phyloP scores from a whole-genome alignment of 2,113 vertebrate species.

The Phodopus roborovskii region DNA sequence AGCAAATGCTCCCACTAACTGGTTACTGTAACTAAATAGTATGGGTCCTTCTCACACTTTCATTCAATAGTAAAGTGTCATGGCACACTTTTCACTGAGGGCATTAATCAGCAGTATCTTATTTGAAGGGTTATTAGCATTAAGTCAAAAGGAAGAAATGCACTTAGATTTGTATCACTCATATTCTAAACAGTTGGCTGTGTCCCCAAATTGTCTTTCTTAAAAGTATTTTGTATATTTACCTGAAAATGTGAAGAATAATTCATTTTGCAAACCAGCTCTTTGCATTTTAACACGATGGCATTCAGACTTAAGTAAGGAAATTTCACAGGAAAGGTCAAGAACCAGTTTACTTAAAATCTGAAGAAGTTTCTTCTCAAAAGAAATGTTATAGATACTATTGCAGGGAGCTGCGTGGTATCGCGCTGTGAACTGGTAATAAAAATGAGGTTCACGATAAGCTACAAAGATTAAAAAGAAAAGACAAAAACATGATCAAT shows the following conservation, averaged over 20 bases:
- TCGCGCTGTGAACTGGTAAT: constrained; percentile 76
- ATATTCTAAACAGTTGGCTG: not conserved
- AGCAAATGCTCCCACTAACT: not conserved
- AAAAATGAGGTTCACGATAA: constrained; percentile 76
- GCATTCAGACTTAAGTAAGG: constrained; percentile 80
- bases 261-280: constrained; percentile 82
- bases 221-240: constrained; percentile 54
- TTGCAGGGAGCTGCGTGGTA: constrained; percentile 80
- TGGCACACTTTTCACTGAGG: not conserved
- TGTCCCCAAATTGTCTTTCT: not conserved
- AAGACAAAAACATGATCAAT: not conserved
- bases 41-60: not conserved
- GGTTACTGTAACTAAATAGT: not conserved
- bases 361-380: constrained; percentile 78
- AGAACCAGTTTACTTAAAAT: constrained; percentile 76
- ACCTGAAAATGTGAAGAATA: constrained; percentile 85
- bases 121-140: not conserved
- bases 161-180: not conserved
- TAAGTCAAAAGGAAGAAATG: constrained; percentile 9
- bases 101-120: not conserved
- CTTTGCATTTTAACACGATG: constrained; percentile 83
- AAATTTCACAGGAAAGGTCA: constrained; percentile 78
- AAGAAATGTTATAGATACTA: constrained; percentile 77
- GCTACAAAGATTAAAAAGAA: constrained; percentile 65
- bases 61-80: not conserved